These are phyloP conservation scores for Bradypus variegatus DNA, from an alignment of 2,797 vertebrate species.

Conservation along the genomic window DNA sequence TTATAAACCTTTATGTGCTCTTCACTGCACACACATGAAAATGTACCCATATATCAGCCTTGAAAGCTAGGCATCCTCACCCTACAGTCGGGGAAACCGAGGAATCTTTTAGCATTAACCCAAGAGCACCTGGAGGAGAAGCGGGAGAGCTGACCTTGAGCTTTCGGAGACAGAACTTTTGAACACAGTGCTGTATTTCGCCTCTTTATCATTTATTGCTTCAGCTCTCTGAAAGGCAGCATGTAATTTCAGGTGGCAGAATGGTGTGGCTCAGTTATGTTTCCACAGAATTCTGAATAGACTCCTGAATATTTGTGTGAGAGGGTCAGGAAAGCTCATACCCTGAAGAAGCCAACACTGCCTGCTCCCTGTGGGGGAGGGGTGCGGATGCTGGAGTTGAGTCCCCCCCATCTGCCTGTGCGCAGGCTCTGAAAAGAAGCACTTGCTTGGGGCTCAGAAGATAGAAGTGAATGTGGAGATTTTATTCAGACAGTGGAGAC, in stretches of 20 bases:
- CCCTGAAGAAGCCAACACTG: background rate
- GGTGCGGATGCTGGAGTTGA: background rate
- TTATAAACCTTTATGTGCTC: background rate
- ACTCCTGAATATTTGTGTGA: background rate
- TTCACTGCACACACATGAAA: background rate
- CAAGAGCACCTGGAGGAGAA: background rate
- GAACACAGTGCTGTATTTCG: background rate
- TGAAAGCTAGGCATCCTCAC: background rate
- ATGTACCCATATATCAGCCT: background rate
- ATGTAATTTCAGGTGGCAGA: background rate
- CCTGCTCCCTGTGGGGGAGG: background rate
- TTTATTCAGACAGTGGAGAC: background rate
- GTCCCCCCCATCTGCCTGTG: background rate
- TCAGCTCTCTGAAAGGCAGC: background rate
- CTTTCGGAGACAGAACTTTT: background rate
- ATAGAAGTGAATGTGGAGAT: background rate
- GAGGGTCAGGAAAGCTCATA: background rate
- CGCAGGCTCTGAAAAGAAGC: background rate
- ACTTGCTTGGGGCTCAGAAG: background rate
- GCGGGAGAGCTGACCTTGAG: background rate
- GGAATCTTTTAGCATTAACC: background rate
- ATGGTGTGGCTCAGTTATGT: background rate
- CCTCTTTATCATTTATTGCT: background rate
- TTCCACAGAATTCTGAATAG: background rate
- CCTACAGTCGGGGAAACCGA: background rate